Conservation (phyloP, 2,113 vertebrate genomes). For the Barbus barbus region DNA sequence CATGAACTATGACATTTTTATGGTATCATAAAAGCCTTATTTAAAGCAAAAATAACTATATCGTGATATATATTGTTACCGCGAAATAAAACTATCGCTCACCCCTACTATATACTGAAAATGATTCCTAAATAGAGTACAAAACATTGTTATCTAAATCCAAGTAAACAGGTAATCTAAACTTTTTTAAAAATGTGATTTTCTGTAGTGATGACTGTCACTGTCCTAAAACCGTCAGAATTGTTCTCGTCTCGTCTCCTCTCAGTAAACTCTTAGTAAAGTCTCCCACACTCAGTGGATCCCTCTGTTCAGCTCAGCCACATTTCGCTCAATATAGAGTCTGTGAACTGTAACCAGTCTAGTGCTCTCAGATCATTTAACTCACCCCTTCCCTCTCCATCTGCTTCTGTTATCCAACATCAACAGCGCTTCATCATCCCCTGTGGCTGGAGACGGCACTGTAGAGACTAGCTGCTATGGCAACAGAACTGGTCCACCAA, state of each 20-base stretch:
- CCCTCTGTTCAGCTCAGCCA: conserved; percentile 33
- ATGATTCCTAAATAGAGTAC: background rate
- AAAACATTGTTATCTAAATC: background rate
- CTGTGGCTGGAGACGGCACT: conserved; percentile 11
- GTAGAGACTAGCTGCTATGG: background rate
- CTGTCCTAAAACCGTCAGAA: background rate
- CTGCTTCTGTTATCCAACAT: conserved; percentile 46
- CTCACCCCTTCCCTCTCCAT: conserved; percentile 38
- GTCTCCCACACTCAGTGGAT: conserved; percentile 9
- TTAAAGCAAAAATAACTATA: too few relatives aligned
- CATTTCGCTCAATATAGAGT: conserved; percentile 26
- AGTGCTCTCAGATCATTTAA: conserved; percentile 43
- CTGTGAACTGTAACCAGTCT: conserved; percentile 37
- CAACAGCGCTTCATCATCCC: conserved; percentile 36
- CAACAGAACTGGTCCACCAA: conserved; percentile 13
- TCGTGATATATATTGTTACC: too few relatives aligned
- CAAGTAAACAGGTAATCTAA: background rate
- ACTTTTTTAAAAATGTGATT: background rate
- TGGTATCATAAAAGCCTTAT: too few relatives aligned
- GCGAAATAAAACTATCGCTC: too few relatives aligned
- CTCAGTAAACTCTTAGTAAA: conserved; percentile 12
- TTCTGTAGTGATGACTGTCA: background rate
- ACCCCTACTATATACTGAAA: background rate
- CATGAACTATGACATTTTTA: too few relatives aligned
- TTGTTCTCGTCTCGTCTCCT: background rate